Percentiles rank a stretch among this genome's conserved stretches.
Evolutionary conservation across 2,113 vertebrate genomes (phyloP).

Genomic region (Alouatta palliata): DNA sequence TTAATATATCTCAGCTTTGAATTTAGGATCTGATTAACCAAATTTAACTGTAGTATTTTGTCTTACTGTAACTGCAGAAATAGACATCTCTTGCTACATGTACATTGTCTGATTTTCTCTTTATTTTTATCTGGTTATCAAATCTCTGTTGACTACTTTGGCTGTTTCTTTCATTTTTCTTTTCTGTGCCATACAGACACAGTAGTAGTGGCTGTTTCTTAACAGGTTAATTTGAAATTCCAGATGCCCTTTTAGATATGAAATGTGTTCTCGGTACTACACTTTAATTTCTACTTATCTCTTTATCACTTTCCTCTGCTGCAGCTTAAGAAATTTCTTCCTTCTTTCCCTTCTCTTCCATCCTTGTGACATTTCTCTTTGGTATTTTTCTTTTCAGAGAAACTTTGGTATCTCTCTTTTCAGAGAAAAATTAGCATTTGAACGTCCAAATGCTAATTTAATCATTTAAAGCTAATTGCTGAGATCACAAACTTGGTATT

Average conservation of each 20-base stretch:
- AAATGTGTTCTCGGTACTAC: neutral
- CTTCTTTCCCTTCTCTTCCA: neutral
- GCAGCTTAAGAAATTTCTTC: neutral
- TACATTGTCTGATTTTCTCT: neutral
- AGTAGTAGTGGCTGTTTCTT: neutral
- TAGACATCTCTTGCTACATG: neutral
- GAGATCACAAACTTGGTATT: neutral
- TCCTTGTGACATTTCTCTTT: neutral
- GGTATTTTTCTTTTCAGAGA: neutral
- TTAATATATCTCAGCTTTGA: neutral
- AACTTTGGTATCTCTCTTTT: too few relatives aligned
- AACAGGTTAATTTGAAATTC: neutral
- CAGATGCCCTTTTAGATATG: neutral
- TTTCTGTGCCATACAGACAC: neutral
- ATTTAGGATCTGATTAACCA: neutral
- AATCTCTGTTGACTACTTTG: neutral
- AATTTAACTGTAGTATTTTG: neutral
- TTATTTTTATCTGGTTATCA: neutral
- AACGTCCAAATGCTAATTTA: neutral
- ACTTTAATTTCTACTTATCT: neutral
- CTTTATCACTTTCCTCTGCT: neutral
- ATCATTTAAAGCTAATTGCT: neutral
- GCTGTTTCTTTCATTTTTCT: neutral
- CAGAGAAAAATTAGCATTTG: neutral
- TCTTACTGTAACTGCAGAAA: neutral